Conservation (phyloP, 2,113 vertebrate species). For the Tamias sibiricus region DNA sequence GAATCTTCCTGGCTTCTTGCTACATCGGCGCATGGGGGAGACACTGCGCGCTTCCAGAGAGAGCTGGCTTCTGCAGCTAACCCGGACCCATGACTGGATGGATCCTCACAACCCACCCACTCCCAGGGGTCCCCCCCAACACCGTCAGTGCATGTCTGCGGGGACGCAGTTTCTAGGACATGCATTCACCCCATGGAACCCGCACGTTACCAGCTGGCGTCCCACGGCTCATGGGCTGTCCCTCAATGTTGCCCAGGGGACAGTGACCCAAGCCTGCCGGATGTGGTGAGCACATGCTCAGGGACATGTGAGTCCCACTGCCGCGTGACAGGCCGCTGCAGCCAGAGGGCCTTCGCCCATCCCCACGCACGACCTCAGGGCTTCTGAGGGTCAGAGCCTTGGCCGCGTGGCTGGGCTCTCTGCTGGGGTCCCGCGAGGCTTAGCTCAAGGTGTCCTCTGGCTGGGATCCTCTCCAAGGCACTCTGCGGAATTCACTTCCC, state of each 20-base stretch:
- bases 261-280: accelerated
- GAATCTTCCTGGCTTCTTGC: background rate
- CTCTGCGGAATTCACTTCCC: background rate
- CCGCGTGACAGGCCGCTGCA: too few species aligned
- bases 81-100: too few species aligned
- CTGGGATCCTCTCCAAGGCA: too few species aligned
- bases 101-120: too few species aligned
- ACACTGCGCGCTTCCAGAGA: too few species aligned
- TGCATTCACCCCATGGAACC: background rate
- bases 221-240: too few species aligned
- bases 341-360: too few species aligned
- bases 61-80: background rate
- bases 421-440: background rate
- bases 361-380: background rate
- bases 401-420: too few species aligned
- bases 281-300: accelerated
- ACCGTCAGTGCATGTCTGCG: background rate
- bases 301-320: background rate
- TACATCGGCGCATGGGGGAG: background rate
- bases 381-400: background rate
- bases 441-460: too few species aligned
- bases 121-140: too few species aligned
- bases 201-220: accelerated
- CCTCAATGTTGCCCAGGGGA: background rate
- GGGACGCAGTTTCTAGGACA: background rate